Evolutionary conservation across 2,888 invertebrate genomes (phyloP).

Genomic region (Cyclophora punctaria): DNA sequence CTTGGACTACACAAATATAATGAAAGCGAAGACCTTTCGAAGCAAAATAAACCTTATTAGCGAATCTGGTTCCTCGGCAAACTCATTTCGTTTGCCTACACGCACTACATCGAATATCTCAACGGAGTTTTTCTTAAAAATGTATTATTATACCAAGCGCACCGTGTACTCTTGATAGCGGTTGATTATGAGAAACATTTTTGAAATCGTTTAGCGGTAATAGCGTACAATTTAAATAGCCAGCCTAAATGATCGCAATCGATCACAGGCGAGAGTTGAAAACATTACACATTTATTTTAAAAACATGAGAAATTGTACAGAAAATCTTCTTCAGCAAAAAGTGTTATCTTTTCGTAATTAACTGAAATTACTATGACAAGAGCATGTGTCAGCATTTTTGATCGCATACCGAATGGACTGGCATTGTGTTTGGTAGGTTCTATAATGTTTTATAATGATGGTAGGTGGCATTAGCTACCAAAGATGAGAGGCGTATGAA

Average conservation of each 20-base stretch:
- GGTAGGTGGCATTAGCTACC: slow-evolving; percentile 20
- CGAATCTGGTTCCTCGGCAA: background rate
- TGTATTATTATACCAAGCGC: slow-evolving; percentile 30
- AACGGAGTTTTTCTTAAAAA: slow-evolving; percentile 24
- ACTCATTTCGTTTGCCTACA: background rate
- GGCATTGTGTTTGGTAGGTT: background rate
- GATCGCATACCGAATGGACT: too few relatives aligned
- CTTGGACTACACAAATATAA: background rate
- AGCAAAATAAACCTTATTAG: background rate
- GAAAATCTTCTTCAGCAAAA: too few relatives aligned
- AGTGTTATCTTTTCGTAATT: too few relatives aligned
- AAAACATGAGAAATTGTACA: too few relatives aligned
- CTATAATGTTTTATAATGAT: background rate
- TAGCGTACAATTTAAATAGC: too few relatives aligned
- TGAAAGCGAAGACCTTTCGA: background rate
- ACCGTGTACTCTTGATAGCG: slow-evolving; percentile 32
- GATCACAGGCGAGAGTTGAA: too few relatives aligned
- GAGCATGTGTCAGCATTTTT: too few relatives aligned
- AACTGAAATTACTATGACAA: too few relatives aligned
- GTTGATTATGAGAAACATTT: slow-evolving; percentile 29
- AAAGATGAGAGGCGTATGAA: slow-evolving; percentile 15
- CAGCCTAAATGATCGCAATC: slow-evolving; percentile 15
- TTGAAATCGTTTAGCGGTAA: slow-evolving; percentile 1
- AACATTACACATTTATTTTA: too few relatives aligned
- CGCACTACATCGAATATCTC: slow-evolving; percentile 22